Evolutionary conservation across 2,888 invertebrate genomes (phyloP), one percentile per base, ranked within the genome.

Genomic region (Chrysodeixis includens): DNA sequence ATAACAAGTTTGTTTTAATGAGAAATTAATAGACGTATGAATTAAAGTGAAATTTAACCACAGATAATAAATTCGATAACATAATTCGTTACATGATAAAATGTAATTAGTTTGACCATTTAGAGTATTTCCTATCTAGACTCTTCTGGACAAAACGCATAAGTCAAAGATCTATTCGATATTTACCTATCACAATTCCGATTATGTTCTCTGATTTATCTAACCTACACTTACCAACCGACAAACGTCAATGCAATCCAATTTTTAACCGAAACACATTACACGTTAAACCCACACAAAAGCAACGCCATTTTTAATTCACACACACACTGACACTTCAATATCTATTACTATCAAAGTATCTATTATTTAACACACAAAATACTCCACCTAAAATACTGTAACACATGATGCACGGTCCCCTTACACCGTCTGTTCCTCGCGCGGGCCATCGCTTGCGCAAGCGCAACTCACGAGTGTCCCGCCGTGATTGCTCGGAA

Each of bases 361-460:
- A 49, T 32, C 61, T 60, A 30, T 59, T 52, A 14, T 26, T 46
- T 35, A 35, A 18, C 57, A 52, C n/a, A n/a, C n/a, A n/a, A n/a
- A 26, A 35, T 4, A 57, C 69, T 69, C 88, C 87, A 94, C 94
- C 93, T 91, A 77, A 93, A 83, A 76, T 83, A 92, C 69, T 90
- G 88, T 56, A 92, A 76, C 57, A 92, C 71, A 80, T 94, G 93
- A 74, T 93, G 91, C 72, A 91, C 79, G 82, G 92, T 93, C 44
- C 93, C 92, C 72, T 83, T 88, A 80, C 93, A 93, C 71, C 83
- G 71, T 60, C 49, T 84, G 62, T 85, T 84, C 74, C 79, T 86
- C 68, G 76, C 78, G 79, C 84, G 82, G 55, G 88, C 86, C 90
- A 89, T 90, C 51, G 64, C 74, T 51, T 49, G 18, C 18, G 20